A percentile compares a stretch with the other conserved stretches of the same genome.
phyloP scores from a whole-genome alignment of 2,797 vertebrate species.

The Austrolebias charrua region DNA sequence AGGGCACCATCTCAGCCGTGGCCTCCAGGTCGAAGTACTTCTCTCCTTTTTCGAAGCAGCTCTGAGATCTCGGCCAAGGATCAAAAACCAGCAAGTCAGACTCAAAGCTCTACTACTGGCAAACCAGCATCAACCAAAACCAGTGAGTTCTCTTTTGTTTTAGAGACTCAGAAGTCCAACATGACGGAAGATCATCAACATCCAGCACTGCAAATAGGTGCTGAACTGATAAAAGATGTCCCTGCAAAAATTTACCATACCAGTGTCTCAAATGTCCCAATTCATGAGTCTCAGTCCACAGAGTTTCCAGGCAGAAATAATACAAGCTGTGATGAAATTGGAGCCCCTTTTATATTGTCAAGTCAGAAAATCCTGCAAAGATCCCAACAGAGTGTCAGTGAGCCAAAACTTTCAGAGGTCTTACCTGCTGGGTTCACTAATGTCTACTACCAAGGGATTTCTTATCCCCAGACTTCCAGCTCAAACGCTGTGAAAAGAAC shows the following conservation, averaged over 20 bases:
- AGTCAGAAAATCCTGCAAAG: constrained; percentile 63
- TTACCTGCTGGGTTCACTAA: constrained; percentile 58
- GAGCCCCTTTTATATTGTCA: constrained; percentile 59
- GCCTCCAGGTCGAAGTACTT: constrained; percentile 83
- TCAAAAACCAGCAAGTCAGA: constrained; percentile 52
- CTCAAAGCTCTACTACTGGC: constrained; percentile 57
- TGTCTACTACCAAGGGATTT: constrained; percentile 66
- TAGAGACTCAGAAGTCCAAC: constrained; percentile 66
- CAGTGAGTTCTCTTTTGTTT: constrained; percentile 42
- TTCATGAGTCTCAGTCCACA: constrained; percentile 46
- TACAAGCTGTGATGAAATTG: constrained; percentile 59
- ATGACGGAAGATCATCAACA: constrained; percentile 46
- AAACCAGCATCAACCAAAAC: constrained; percentile 56
- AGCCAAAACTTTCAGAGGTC: constrained; percentile 80
- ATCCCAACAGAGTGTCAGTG: constrained; percentile 71
- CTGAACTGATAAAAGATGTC: constrained; percentile 47
- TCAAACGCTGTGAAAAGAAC: constrained; percentile 80
- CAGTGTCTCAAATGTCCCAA: constrained; percentile 56
- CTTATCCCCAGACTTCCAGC: constrained; percentile 64
- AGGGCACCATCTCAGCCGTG: constrained; percentile 78
- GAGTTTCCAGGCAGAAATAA: constrained; percentile 38
- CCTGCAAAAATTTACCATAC: constrained; percentile 65
- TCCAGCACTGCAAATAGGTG: constrained; percentile 56
- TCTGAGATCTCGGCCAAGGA: constrained; percentile 65
- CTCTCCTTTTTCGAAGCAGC: constrained; percentile 79